These are phyloP conservation scores for Alcedo atthis DNA, from an alignment of 2,797 vertebrate species.

Conservation along the genomic window DNA sequence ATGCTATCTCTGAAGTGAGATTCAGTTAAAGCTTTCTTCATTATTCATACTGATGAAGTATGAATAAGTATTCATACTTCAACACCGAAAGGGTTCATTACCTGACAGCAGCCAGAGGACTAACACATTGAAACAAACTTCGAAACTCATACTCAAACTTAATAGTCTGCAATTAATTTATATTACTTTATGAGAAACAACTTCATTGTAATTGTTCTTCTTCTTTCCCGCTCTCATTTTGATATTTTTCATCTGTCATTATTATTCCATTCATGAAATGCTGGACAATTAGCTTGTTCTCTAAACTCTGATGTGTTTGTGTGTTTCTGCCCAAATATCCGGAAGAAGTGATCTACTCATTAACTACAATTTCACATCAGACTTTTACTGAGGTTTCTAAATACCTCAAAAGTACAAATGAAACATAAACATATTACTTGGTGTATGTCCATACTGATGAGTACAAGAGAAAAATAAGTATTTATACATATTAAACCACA, in stretches of 20 bases:
- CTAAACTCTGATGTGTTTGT: not conserved
- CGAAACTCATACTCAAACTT: not conserved
- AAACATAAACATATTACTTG: not conserved
- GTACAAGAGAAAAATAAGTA: not conserved
- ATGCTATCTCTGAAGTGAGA: not conserved
- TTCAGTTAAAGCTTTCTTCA: not conserved
- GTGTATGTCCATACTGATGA: not conserved
- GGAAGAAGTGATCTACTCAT: not conserved
- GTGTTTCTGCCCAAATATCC: not conserved
- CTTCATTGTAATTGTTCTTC: not conserved
- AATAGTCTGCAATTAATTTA: not conserved
- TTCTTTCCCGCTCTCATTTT: not conserved
- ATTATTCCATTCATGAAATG: not conserved
- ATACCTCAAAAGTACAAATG: not conserved
- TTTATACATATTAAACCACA: not conserved
- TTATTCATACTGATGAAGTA: too few relatives aligned
- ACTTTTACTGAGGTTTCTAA: not conserved
- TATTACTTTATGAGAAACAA: not conserved
- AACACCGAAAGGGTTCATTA: not conserved
- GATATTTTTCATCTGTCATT: not conserved
- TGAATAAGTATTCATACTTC: too few relatives aligned
- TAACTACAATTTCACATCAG: conserved; percentile 19
- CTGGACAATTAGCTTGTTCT: not conserved
- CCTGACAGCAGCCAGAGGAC: not conserved
- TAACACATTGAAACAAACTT: not conserved